A percentile compares a stretch with the other conserved stretches of the same genome.
These are phyloP conservation scores for Bombylius discolor DNA, from an alignment of 2,888 invertebrate species.

Conservation along the genomic window DNA sequence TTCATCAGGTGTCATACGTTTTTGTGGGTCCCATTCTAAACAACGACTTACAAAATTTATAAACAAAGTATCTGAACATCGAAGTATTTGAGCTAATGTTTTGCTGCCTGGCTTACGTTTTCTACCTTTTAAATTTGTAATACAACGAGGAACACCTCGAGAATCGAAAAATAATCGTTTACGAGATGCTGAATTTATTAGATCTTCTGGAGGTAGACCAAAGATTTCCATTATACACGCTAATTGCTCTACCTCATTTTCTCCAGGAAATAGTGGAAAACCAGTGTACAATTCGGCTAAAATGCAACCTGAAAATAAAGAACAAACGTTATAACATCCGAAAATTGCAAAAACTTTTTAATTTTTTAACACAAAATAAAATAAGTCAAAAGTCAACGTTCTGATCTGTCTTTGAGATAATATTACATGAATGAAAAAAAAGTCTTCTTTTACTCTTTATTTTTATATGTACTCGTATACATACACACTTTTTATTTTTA, in stretches of 20 bases:
- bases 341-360: no score
- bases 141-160: conserved; percentile 78
- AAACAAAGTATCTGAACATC: conserved; percentile 77
- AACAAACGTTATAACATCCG: no score
- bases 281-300: conserved; percentile 92
- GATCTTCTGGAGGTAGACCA: conserved; percentile 76
- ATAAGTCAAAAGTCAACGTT: no score
- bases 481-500: no score
- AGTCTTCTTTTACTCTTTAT: no score
- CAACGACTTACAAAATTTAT: conserved; percentile 83
- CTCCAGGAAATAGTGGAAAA: conserved; percentile 90
- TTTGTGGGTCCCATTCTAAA: conserved; percentile 87
- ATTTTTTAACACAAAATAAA: no score
- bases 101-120: conserved; percentile 80
- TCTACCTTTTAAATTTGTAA: conserved; percentile 87
- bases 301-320: conserved; percentile 60
- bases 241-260: conserved; percentile 92
- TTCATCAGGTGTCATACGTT: conserved; percentile 82
- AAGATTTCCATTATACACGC: conserved; percentile 95
- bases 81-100: conserved; percentile 64
- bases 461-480: no score
- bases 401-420: no score
- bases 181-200: conserved; percentile 73
- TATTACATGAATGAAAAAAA: no score
- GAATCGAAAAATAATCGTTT: conserved; percentile 78